Evolutionary conservation across 2,113 vertebrate species (phyloP).

Genomic region (Oplegnathus fasciatus): DNA sequence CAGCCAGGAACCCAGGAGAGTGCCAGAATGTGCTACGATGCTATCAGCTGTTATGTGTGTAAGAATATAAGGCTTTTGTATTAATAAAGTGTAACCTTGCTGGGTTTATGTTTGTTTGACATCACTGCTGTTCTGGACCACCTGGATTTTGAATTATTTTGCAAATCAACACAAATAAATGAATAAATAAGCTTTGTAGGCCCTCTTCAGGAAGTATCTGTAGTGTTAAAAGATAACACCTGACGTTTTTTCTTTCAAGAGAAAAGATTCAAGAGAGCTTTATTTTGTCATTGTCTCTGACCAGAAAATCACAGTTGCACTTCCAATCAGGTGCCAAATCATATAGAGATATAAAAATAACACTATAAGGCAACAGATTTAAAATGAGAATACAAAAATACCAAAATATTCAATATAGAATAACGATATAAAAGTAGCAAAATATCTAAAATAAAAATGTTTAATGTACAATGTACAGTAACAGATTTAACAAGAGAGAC

Average conservation of each 20-base stretch:
- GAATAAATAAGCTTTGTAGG: neutral
- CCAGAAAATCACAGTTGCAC: neutral
- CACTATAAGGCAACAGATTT: neutral
- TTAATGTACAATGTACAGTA: neutral
- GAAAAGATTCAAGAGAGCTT: neutral
- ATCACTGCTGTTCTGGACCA: neutral
- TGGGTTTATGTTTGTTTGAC: neutral
- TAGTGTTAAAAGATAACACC: neutral
- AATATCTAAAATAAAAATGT: neutral
- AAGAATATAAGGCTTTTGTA: conserved; percentile 60
- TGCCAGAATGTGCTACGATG: neutral
- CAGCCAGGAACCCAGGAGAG: neutral
- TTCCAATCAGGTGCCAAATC: neutral
- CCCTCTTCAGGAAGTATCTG: neutral
- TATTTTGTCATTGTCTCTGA: neutral
- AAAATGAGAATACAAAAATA: neutral
- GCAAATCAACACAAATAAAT: neutral
- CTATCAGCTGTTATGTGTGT: conserved; percentile 48
- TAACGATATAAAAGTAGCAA: neutral
- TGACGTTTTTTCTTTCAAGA: neutral
- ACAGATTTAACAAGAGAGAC: neutral
- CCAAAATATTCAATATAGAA: neutral
- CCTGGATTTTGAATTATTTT: neutral
- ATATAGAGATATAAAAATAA: neutral
- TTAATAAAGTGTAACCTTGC: conserved; percentile 56